Conservation (phyloP, 2,888 invertebrate genomes). For the Leptothorax acervorum region DNA sequence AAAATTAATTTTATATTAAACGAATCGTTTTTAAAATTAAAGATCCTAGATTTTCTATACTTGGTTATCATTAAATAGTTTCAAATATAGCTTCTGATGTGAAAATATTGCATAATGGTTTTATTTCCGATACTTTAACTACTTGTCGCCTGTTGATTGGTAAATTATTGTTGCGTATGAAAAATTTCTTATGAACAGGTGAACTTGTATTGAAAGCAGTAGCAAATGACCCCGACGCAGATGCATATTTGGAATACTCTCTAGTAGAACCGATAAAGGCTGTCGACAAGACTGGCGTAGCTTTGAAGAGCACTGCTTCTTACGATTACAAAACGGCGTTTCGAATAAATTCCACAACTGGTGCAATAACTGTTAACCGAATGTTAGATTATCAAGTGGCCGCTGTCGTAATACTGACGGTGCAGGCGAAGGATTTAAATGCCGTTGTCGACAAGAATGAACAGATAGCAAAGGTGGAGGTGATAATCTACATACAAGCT, state of each 20-base stretch:
- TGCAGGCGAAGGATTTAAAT: conserved; percentile 90
- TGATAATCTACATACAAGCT: conserved; percentile 92
- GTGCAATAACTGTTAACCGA: conserved; percentile 90
- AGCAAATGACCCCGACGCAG: conserved; percentile 91
- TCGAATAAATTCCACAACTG: conserved; percentile 90
- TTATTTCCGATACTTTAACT: neutral
- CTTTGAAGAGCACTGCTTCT: conserved; percentile 87
- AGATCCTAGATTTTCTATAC: neutral
- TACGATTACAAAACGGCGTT: conserved; percentile 90
- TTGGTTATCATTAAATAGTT: neutral
- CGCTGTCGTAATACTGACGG: conserved; percentile 91
- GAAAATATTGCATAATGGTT: neutral
- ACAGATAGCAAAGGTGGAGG: conserved; percentile 90
- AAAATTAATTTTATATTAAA: neutral
- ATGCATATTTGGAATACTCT: conserved; percentile 90
- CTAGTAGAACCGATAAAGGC: conserved; percentile 90
- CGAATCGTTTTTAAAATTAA: neutral
- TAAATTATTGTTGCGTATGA: neutral
- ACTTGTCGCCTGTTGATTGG: neutral
- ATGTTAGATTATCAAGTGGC: conserved; percentile 91
- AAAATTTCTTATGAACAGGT: conserved; percentile 74
- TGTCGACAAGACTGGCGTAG: conserved; percentile 91
- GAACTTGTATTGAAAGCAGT: conserved; percentile 88
- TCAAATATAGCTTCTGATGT: neutral
- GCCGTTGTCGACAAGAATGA: conserved; percentile 89